phyloP scores from a whole-genome alignment of 2,797 vertebrate species.

The Halcyon badia region DNA sequence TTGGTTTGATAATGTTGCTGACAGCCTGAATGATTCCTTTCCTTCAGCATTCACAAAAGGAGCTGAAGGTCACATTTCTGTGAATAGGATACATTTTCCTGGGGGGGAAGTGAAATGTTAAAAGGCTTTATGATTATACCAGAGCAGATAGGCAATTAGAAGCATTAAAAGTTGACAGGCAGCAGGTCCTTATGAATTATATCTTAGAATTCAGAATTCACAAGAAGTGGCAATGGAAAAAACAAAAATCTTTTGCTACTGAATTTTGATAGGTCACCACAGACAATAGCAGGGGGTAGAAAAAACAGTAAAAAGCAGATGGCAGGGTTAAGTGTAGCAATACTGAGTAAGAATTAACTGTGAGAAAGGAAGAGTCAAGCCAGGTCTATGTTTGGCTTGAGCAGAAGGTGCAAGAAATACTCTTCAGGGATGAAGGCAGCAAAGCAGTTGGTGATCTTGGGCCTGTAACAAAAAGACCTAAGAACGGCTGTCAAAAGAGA shows the following conservation, averaged over 20 bases:
- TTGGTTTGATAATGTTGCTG: not conserved
- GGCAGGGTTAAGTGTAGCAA: not conserved
- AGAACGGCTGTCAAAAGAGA: not conserved
- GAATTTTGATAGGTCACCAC: not conserved
- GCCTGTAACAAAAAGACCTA: not conserved
- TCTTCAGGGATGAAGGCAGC: not conserved
- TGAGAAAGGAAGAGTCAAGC: not conserved
- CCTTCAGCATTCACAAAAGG: slow-evolving; percentile 20
- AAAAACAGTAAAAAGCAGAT: not conserved
- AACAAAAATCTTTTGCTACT: not conserved
- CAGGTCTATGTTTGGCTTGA: not conserved
- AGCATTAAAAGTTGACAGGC: slow-evolving; percentile 31
- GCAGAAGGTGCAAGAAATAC: not conserved
- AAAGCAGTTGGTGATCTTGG: not conserved
- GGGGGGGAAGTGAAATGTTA: slow-evolving; percentile 30
- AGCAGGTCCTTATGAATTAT: slow-evolving; percentile 30
- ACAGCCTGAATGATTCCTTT: slow-evolving; percentile 30
- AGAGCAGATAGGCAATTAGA: slow-evolving; percentile 44
- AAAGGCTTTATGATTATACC: slow-evolving; percentile 35
- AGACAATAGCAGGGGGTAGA: not conserved
- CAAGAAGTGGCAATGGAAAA: not conserved
- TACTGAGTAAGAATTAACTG: not conserved
- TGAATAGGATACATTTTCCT: slow-evolving; percentile 15
- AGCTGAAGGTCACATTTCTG: slow-evolving; percentile 47
- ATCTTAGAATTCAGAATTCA: slow-evolving; percentile 35